phyloP scores from a whole-genome alignment of 2,888 invertebrate species.

The Scaptomyza reducta region DNA sequence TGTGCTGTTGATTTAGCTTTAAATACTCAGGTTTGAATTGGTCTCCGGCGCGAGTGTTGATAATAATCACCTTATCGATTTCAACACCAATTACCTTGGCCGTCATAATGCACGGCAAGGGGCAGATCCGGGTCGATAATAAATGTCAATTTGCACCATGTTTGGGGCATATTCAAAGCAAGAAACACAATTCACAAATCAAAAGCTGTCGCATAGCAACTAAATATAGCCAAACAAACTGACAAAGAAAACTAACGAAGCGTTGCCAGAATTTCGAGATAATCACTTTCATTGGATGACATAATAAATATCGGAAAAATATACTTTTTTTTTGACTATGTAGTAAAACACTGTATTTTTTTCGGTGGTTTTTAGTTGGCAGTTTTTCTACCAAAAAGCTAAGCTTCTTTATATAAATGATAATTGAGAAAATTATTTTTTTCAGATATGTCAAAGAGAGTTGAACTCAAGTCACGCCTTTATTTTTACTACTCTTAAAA shows the following conservation, averaged over 20 bases:
- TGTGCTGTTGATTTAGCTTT: conserved; percentile 92
- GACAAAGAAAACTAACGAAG: conserved; percentile 29
- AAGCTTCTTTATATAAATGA: conserved; percentile 14
- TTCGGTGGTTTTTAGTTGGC: conserved; percentile 5
- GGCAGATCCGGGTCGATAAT: conserved; percentile 87
- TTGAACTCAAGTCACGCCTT: background rate
- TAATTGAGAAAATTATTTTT: conserved; percentile 40
- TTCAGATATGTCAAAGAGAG: background rate
- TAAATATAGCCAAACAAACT: conserved; percentile 18
- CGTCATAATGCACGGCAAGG: conserved; percentile 88
- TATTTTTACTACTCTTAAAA: background rate
- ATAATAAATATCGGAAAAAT: conserved; percentile 32
- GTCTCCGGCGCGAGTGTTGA: conserved; percentile 86
- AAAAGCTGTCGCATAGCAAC: conserved; percentile 30
- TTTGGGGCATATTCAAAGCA: conserved; percentile 5
- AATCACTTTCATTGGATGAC: conserved; percentile 63
- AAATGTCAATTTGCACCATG: conserved; percentile 85
- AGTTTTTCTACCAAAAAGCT: conserved; percentile 19
- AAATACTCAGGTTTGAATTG: conserved; percentile 89
- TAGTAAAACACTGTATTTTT: conserved; percentile 6
- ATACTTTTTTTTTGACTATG: background rate
- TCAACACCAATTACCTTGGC: conserved; percentile 88
- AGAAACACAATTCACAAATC: conserved; percentile 18
- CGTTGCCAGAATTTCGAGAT: conserved; percentile 15
- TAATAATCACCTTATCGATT: conserved; percentile 86